A percentile compares a stretch with the other conserved stretches of the same genome.
Conservation (phyloP, 2,797 vertebrate genomes). For the Dallia pectoralis region DNA sequence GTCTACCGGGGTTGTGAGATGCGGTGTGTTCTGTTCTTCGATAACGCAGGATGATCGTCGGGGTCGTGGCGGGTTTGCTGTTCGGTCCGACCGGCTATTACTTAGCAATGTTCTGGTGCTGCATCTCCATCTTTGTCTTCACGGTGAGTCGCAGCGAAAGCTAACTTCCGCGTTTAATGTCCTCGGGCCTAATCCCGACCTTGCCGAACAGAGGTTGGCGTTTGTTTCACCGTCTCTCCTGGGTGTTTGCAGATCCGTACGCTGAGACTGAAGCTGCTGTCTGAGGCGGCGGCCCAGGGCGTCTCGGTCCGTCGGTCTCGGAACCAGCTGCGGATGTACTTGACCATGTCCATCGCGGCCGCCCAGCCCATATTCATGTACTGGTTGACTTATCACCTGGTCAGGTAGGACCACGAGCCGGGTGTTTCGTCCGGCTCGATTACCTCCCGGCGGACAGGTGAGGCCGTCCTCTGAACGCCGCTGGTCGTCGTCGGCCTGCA, state of each 20-base stretch:
- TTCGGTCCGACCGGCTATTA: conserved; percentile 88
- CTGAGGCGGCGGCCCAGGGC: conserved; percentile 84
- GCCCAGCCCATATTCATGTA: conserved; percentile 92
- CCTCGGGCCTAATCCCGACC: background rate
- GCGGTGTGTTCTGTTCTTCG: background rate
- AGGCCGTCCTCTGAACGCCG: background rate
- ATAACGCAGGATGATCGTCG: conserved; percentile 84
- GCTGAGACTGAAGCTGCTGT: conserved; percentile 86
- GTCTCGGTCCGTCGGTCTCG: conserved; percentile 79
- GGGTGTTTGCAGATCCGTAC: conserved; percentile 79
- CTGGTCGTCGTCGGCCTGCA: conserved; percentile 6
- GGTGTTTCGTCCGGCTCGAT: background rate
- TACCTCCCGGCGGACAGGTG: background rate
- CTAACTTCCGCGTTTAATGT: background rate
- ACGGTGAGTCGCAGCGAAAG: conserved; percentile 75
- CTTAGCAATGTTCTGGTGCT: conserved; percentile 86
- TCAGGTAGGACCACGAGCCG: conserved; percentile 71
- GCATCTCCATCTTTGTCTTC: conserved; percentile 84
- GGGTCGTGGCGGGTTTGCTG: conserved; percentile 81
- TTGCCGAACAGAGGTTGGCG: background rate
- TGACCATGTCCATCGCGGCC: conserved; percentile 89
- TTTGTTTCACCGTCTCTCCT: background rate
- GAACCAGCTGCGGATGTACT: conserved; percentile 93
- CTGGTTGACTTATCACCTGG: conserved; percentile 90
- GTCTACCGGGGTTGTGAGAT: background rate